Evolutionary conservation across 2,113 vertebrate species (phyloP).

Genomic region (Columba janthina): DNA sequence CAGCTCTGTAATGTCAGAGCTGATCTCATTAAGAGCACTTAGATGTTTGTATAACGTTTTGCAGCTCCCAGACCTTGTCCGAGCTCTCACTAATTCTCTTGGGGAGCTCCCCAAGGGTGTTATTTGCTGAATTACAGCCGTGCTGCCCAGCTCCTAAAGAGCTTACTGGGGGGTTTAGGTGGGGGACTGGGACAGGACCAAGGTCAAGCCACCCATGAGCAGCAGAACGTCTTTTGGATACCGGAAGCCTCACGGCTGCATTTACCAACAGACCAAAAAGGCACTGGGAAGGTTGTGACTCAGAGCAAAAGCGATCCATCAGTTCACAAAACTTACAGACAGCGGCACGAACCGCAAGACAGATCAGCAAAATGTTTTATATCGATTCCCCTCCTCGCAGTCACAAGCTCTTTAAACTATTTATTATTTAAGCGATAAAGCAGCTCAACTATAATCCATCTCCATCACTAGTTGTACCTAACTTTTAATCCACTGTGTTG

Average conservation of each 20-base stretch:
- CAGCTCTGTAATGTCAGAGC: not conserved
- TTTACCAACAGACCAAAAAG: not conserved
- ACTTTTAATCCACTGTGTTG: not conserved
- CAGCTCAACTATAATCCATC: not conserved
- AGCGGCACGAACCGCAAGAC: not conserved
- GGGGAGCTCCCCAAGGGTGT: not conserved
- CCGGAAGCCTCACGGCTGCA: accelerated
- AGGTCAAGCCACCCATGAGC: not conserved
- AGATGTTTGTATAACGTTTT: not conserved
- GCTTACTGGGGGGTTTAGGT: not conserved
- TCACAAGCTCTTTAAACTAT: not conserved
- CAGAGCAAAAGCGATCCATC: not conserved
- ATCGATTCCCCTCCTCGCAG: not conserved
- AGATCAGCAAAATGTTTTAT: not conserved
- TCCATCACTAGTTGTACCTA: not conserved
- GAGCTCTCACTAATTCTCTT: not conserved
- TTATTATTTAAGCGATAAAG: not conserved
- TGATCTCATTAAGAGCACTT: not conserved
- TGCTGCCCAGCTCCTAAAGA: not conserved
- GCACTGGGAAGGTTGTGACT: not conserved
- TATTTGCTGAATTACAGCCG: accelerated
- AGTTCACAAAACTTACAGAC: not conserved
- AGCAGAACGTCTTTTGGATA: accelerated
- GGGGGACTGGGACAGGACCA: not conserved
- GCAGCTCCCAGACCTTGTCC: not conserved